phyloP scores from a whole-genome alignment of 1,140 invertebrate species.

The Drosophila murphyi region DNA sequence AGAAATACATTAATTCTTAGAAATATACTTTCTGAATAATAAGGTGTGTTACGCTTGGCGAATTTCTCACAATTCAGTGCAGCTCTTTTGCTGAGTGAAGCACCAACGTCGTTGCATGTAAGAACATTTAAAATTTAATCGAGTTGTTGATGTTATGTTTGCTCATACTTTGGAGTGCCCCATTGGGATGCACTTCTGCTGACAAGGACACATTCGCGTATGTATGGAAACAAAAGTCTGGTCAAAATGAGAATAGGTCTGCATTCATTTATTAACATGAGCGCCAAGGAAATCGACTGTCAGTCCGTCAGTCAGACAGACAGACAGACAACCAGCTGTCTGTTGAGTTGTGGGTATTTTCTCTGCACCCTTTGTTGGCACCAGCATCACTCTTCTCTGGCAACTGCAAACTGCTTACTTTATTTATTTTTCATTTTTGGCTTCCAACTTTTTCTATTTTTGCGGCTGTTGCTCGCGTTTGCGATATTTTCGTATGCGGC shows the following conservation, averaged over 20 bases:
- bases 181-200: neutral
- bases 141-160: conserved; percentile 41
- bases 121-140: conserved; percentile 53
- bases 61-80: no score
- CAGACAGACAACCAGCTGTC: conserved; percentile 9
- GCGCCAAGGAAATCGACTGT: neutral
- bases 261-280: conserved; percentile 2
- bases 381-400: conserved; percentile 20
- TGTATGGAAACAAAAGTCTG: neutral
- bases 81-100: no score
- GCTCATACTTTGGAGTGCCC: conserved; percentile 24
- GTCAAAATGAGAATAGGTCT: conserved; percentile 10
- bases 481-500: conserved; percentile 44
- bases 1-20: no score
- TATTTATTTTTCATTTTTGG: conserved; percentile 70
- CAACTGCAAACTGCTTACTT: conserved; percentile 73
- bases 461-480: conserved; percentile 30
- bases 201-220: neutral
- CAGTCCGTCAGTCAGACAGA: conserved; percentile 14
- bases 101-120: neutral
- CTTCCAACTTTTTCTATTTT: conserved; percentile 69
- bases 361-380: neutral
- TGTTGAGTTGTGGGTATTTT: conserved; percentile 52
- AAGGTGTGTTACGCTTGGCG: no score
- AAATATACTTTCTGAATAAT: no score